These are phyloP conservation scores for Vidua chalybeata DNA, from an alignment of 2,113 vertebrate species.

Conservation along the genomic window DNA sequence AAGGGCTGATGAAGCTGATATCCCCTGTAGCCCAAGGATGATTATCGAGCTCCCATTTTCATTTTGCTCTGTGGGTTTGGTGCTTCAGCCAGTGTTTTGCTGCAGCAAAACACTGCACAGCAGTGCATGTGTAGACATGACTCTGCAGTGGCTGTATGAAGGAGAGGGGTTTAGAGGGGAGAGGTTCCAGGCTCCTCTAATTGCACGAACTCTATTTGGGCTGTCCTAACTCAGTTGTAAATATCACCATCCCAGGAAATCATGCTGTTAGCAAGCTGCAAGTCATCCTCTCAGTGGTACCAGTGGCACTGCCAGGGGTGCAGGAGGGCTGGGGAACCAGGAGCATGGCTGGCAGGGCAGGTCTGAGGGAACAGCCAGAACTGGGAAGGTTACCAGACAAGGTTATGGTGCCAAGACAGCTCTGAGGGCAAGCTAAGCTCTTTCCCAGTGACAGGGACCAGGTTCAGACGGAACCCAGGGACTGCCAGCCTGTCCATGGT, in stretches of 20 bases:
- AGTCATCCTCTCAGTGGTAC: not conserved
- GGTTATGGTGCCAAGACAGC: not conserved
- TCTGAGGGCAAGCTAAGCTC: not conserved
- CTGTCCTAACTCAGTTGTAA: not conserved
- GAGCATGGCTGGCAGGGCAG: not conserved
- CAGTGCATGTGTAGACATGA: not conserved
- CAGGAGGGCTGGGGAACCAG: not conserved
- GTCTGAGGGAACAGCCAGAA: not conserved
- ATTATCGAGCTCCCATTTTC: not conserved
- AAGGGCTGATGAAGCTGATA: not conserved
- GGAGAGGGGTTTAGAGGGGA: not conserved
- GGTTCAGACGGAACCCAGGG: not conserved
- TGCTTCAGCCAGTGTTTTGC: not conserved
- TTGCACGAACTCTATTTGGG: not conserved
- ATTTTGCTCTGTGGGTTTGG: not conserved
- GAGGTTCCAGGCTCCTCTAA: not conserved
- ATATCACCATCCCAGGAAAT: not conserved
- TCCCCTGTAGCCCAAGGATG: not conserved
- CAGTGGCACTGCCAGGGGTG: not conserved
- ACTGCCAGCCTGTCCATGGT: not conserved
- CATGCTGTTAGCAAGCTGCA: not conserved
- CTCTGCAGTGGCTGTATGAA: not conserved
- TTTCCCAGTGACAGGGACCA: not conserved
- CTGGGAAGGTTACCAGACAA: accelerated
- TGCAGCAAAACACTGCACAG: not conserved